Evolutionary conservation across 2,888 invertebrate species (phyloP), one percentile per base, ranked within the genome.

Genomic region (Orgyia antiqua): DNA sequence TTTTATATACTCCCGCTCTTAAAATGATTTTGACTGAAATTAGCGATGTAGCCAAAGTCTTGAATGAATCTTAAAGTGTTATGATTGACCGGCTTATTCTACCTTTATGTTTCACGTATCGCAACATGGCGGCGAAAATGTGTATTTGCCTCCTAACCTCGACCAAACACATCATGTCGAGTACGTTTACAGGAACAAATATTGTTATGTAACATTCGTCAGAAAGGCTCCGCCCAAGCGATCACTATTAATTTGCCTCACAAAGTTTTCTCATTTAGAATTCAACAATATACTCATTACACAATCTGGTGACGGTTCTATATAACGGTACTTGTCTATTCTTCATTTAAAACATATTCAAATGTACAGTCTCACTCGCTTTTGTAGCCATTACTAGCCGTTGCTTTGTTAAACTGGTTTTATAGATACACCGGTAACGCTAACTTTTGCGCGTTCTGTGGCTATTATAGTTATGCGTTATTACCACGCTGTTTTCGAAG

Each of bases 261-360:
- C 42, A 38, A 42, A 42, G 31, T 51, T 54, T 43, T 44, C 36
- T 32, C 32, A 31, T 42, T 46, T 38, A 38, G 27, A 40, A 51
- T 52, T 47, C 51, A 54, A 36, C 29, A 38, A 47, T 51, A 40
- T 43, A 48, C 45, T 48, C 43, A 57, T 57, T 55, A 55, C 43
- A 46, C 29, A 36, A 41, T 45, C 42, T 51, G 42, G 43, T 54
- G 45, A 55, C 45, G 39, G 39, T 39, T 21, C 34, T 39, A 28
- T 31, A 33, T 59, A 64, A 58, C 58, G 58, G 59, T 50, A 45
- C 26, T 33, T 45, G 45, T 47, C 55, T 52, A 54, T 52, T 48
- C 51, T 54, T 42, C 42, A 29, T 51, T 60, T 51, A 49, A 51
- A 55, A 57, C 50, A 41, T 48, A 51, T 50, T 51, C 44, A 45